Conservation (phyloP, 2,113 vertebrate genomes). For the Nipponia nippon region DNA sequence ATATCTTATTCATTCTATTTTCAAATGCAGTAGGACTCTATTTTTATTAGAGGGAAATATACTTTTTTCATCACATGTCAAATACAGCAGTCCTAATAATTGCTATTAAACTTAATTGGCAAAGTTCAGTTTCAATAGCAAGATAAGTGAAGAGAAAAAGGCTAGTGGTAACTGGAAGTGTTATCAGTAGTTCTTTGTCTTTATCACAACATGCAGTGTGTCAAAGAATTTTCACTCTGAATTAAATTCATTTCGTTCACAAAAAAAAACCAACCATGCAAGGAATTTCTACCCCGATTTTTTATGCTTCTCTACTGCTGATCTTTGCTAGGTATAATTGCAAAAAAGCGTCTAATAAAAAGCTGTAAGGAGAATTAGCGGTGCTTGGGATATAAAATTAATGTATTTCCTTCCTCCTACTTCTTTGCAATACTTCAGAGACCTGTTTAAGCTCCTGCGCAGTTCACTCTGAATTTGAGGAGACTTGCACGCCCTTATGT, state of each 20-base stretch:
- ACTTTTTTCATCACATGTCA: neutral
- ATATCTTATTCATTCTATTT: constrained; percentile 65
- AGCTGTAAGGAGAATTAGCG: neutral
- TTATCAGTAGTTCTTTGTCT: neutral
- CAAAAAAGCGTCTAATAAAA: neutral
- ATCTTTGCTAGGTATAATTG: neutral
- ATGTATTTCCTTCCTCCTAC: neutral
- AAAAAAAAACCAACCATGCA: neutral
- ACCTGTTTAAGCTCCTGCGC: neutral
- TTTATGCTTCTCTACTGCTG: neutral
- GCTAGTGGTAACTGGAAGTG: neutral
- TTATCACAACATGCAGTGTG: neutral
- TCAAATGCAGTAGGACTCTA: constrained; percentile 54
- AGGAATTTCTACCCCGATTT: neutral
- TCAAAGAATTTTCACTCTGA: neutral
- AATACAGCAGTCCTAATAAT: constrained; percentile 1
- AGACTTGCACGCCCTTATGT: neutral
- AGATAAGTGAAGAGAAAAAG: neutral
- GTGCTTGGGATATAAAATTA: neutral
- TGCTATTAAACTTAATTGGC: constrained; percentile 10
- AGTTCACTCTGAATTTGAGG: neutral
- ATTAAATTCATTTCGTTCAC: neutral
- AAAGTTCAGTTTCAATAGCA: constrained; percentile 4
- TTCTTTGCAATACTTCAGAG: neutral
- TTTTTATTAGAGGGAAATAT: constrained; percentile 59